phyloP scores from a whole-genome alignment of 2,888 invertebrate species.

The Dolichomitus sp. region DNA sequence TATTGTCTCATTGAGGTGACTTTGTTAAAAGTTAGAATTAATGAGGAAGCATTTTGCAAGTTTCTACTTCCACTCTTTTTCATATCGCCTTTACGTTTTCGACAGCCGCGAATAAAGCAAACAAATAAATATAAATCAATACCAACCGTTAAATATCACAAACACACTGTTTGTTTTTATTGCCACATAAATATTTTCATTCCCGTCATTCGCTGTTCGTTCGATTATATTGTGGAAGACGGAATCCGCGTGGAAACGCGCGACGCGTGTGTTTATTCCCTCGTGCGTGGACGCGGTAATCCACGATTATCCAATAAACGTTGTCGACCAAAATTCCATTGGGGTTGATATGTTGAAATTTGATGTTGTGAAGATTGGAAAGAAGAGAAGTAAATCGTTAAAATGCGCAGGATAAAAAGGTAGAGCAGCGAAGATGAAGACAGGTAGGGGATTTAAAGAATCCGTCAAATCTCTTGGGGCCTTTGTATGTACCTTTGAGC shows the following conservation, averaged over 20 bases:
- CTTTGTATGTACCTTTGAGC: constrained; percentile 62
- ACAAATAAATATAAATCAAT: constrained; percentile 1
- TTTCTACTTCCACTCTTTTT: neutral
- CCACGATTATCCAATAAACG: constrained; percentile 69
- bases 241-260: constrained; percentile 46
- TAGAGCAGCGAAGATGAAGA: constrained; percentile 52
- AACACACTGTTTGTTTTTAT: neutral
- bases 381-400: constrained; percentile 30
- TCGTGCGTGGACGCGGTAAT: constrained; percentile 47
- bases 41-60: too few relatives aligned
- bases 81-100: neutral
- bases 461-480: constrained; percentile 68
- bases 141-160: constrained; percentile 1
- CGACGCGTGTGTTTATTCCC: constrained; percentile 51
- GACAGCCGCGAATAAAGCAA: neutral
- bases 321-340: constrained; percentile 54
- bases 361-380: constrained; percentile 10
- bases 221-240: constrained; percentile 45
- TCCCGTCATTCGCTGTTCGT: constrained; percentile 22
- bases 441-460: constrained; percentile 71
- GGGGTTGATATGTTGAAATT: constrained; percentile 38
- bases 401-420: constrained; percentile 48
- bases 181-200: constrained; percentile 24
- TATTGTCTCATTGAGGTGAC: neutral
- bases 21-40: neutral